A percentile compares a stretch with the other conserved stretches of the same genome.
Evolutionary conservation across 2,797 vertebrate species (phyloP).

Genomic region (Margarornis squamiger): DNA sequence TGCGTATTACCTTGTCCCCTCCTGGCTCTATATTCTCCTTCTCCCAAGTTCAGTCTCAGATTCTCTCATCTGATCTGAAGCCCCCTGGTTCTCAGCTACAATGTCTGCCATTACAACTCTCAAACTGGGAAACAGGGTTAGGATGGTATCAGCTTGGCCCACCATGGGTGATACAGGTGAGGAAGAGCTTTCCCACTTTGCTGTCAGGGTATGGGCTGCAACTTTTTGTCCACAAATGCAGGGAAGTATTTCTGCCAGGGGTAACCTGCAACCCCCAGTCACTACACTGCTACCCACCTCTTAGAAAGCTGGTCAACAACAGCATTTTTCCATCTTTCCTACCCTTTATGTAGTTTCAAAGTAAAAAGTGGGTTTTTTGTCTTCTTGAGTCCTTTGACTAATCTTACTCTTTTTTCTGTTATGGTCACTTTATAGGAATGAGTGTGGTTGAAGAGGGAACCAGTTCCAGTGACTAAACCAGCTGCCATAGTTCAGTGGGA

Average conservation of each 20-base stretch:
- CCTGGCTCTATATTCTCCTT: not conserved
- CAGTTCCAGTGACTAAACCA: not conserved
- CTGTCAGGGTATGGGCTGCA: not conserved
- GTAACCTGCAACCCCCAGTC: not conserved
- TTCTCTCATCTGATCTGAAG: not conserved
- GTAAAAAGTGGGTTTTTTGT: not conserved
- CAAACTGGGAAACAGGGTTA: not conserved
- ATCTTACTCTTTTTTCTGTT: not conserved
- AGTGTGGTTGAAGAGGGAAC: not conserved
- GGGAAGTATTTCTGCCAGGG: not conserved
- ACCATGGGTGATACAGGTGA: accelerated
- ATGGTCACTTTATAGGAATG: not conserved
- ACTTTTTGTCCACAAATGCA: accelerated
- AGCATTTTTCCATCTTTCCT: not conserved
- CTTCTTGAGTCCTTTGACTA: not conserved
- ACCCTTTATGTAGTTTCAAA: not conserved
- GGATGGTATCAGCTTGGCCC: not conserved
- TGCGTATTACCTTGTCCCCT: not conserved
- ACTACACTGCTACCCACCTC: not conserved
- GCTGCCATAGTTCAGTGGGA: not conserved
- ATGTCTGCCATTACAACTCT: not conserved
- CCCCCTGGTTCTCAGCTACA: not conserved
- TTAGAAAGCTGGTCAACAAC: not conserved
- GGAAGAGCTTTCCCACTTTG: not conserved
- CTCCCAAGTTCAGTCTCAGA: not conserved